Conservation (phyloP, 2,113 vertebrate species). For the Sinocyclocheilus grahami region DNA sequence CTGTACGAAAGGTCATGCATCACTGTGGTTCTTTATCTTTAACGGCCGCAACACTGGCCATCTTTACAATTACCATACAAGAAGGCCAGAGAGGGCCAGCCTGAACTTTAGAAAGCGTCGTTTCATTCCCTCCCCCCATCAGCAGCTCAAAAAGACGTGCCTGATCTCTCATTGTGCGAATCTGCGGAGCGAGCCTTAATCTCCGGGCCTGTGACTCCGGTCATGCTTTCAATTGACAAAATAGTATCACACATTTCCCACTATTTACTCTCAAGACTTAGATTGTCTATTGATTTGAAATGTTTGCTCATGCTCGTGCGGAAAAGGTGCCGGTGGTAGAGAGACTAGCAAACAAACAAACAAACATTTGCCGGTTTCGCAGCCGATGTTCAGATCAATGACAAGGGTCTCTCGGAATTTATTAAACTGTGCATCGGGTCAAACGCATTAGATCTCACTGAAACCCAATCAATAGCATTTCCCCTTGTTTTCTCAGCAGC, state of each 20-base stretch:
- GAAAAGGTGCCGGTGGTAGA: slow-evolving; percentile 50
- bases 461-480: slow-evolving; percentile 79
- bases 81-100: slow-evolving; percentile 63
- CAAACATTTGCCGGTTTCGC: slow-evolving; percentile 65
- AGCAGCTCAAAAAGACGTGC: slow-evolving; percentile 70
- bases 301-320: slow-evolving; percentile 81
- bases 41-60: slow-evolving; percentile 65
- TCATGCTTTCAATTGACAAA: slow-evolving; percentile 75
- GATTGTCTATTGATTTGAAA: slow-evolving; percentile 91
- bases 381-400: slow-evolving; percentile 75
- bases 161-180: slow-evolving; percentile 66
- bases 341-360: slow-evolving; percentile 68
- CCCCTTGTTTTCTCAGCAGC: slow-evolving; percentile 65
- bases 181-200: slow-evolving; percentile 74
- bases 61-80: slow-evolving; percentile 68
- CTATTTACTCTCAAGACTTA: slow-evolving; percentile 83
- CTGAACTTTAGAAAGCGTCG: slow-evolving; percentile 66
- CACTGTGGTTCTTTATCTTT: slow-evolving; percentile 60
- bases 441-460: slow-evolving; percentile 74
- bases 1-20: slow-evolving; percentile 15
- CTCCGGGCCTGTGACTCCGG: slow-evolving; percentile 68
- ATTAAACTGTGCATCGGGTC: slow-evolving; percentile 78
- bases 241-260: slow-evolving; percentile 79
- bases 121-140: slow-evolving; percentile 66
- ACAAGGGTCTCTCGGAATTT: slow-evolving; percentile 77